A percentile compares a stretch with the other conserved stretches of the same genome.
These are phyloP conservation scores for Acanthurus leucopareius DNA, from an alignment of 2,797 vertebrate genomes.

Conservation along the genomic window DNA sequence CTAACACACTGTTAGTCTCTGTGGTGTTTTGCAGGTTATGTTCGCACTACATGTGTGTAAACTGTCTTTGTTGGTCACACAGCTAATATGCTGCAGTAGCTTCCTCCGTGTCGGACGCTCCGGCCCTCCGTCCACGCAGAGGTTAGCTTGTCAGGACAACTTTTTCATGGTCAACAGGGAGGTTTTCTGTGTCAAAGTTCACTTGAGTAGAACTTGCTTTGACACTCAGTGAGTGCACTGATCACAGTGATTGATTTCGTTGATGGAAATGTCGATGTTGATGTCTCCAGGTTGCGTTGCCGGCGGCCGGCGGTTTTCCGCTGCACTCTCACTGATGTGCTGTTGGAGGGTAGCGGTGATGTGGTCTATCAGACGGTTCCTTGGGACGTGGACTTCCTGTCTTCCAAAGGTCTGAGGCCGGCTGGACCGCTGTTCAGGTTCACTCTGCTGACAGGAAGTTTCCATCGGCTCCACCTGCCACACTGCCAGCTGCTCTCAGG, in stretches of 20 bases:
- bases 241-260: not conserved
- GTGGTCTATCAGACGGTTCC: slow-evolving; percentile 25
- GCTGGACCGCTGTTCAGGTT: slow-evolving; percentile 43
- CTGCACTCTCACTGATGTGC: slow-evolving; percentile 29
- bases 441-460: slow-evolving; percentile 24
- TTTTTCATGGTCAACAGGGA: too few relatives aligned
- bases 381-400: slow-evolving; percentile 37
- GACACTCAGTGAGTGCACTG: not conserved
- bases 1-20: too few relatives aligned
- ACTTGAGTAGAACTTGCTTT: too few relatives aligned
- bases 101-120: too few relatives aligned
- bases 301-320: not conserved
- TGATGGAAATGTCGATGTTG: too few relatives aligned
- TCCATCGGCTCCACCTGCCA: slow-evolving; percentile 31
- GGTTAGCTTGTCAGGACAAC: too few relatives aligned
- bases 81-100: too few relatives aligned
- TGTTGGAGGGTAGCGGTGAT: slow-evolving; percentile 28
- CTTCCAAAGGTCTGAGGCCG: slow-evolving; percentile 20
- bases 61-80: too few relatives aligned
- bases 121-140: too few relatives aligned
- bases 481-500: slow-evolving; percentile 36
- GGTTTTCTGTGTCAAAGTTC: too few relatives aligned
- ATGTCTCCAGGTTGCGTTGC: slow-evolving; percentile 21
- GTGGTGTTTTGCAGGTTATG: too few relatives aligned
- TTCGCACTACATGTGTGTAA: too few relatives aligned